Evolutionary conservation across 2,888 invertebrate genomes (phyloP), one percentile per base, ranked within the genome.

Genomic region (Heteromyza rotundicornis): DNA sequence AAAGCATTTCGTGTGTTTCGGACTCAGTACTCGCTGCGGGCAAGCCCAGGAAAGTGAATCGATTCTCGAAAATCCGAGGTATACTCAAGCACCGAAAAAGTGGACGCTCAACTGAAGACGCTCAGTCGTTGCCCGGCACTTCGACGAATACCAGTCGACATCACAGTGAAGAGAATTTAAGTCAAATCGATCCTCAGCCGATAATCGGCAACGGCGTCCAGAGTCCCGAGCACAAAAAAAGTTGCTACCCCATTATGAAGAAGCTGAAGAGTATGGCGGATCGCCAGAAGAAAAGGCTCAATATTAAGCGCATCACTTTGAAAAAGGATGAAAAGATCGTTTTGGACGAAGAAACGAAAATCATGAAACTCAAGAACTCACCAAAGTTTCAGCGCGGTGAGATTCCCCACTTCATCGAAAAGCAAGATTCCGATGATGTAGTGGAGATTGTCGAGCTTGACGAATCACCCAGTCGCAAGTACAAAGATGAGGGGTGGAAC

Each of bases 211-310:
- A 70, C 8, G 36, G 23, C 2, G 17, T 19, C 60, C 74, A 78
- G 1, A 78, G 76, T 2, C 76, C 77, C 1, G 23, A 54, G 57
- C 69, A 74, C 20, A 57, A 50, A 2, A 74, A 76, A 55, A 63
- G 68, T 1, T 87, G 88, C 76, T 87, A 87, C 74, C 87, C 88
- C 24, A 84, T 88, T 60, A 89, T 88, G 68, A 88, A 88, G 76
- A 88, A 89, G 82, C 84, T 88, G 20, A 88, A 87, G 79, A 87
- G 86, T 68, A 84, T 88, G 81, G 89, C 88, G 17, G 89, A 88
- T 70, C 86, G 87, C 84, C 88, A 71, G 78, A 87, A 80, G 84
- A 87, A 70, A 84, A 88, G 88, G 63, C 64, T 81, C 27, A 76
- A 79, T 5, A 82, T 84, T 50, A 82, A 78, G 60, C 80, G 78